phyloP scores from a whole-genome alignment of 2,797 vertebrate species.

The Chaetodon trifasciatus region DNA sequence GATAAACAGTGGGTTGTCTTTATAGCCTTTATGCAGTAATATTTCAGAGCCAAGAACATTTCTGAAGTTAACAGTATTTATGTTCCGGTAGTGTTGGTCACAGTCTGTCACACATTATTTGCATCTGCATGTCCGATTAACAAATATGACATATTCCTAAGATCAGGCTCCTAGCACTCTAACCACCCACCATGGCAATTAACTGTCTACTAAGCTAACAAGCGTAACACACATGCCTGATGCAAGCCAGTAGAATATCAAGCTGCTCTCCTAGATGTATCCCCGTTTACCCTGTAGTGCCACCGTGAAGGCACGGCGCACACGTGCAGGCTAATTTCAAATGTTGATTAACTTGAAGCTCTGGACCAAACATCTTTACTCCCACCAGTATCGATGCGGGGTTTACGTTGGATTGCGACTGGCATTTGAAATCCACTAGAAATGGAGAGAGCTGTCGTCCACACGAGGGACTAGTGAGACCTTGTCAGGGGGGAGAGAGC shows the following conservation, averaged over 20 bases:
- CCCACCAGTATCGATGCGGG: conserved; percentile 26
- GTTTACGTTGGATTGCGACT: conserved; percentile 39
- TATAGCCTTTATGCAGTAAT: conserved; percentile 79
- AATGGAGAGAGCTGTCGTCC: conserved; percentile 38
- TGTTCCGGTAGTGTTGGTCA: conserved; percentile 78
- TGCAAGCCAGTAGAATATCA: conserved; percentile 81
- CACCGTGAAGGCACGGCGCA: conserved; percentile 43
- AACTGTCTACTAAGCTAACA: conserved; percentile 86
- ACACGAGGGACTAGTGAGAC: conserved; percentile 37
- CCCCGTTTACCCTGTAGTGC: conserved; percentile 67
- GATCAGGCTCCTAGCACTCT: conserved; percentile 84
- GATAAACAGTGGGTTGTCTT: conserved; percentile 82
- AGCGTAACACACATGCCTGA: conserved; percentile 84
- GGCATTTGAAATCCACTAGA: conserved; percentile 37
- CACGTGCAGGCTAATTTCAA: conserved; percentile 47
- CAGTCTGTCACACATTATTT: conserved; percentile 84
- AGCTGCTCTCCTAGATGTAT: conserved; percentile 71
- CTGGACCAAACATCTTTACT: conserved; percentile 52
- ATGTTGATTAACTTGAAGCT: conserved; percentile 57
- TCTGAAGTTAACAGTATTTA: conserved; percentile 83
- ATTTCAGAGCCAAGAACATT: conserved; percentile 82
- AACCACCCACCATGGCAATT: conserved; percentile 86
- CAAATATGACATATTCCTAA: conserved; percentile 85
- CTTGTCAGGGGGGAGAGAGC: conserved; percentile 27
- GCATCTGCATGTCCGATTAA: conserved; percentile 84